Conservation (phyloP, 2,797 vertebrate genomes). For the Enteromius viviparus region DNA sequence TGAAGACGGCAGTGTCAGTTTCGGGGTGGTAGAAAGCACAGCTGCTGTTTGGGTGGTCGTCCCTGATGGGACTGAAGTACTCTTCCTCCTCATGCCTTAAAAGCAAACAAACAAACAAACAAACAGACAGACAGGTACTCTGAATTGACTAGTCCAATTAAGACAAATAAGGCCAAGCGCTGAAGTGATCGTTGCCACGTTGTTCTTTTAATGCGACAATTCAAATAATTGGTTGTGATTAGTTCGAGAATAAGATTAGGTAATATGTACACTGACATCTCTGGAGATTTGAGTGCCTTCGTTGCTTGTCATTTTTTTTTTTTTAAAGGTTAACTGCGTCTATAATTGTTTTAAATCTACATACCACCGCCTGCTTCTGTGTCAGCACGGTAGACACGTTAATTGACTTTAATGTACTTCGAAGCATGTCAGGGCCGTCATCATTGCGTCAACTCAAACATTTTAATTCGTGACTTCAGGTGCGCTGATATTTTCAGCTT, state of each 20-base stretch:
- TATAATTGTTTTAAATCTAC: slow-evolving; percentile 37
- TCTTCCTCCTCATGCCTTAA: slow-evolving; percentile 24
- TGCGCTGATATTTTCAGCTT: slow-evolving; percentile 10
- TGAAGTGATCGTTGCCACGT: not conserved
- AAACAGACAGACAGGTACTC: slow-evolving; percentile 18
- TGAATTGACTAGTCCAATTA: slow-evolving; percentile 1
- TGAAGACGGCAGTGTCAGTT: slow-evolving; percentile 35
- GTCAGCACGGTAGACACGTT: slow-evolving; percentile 42
- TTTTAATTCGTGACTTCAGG: slow-evolving; percentile 32
- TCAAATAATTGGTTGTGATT: slow-evolving; percentile 25
- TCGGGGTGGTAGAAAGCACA: slow-evolving; percentile 49
- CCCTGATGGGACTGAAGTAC: slow-evolving; percentile 11
- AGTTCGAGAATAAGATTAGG: not conserved
- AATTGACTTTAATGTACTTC: slow-evolving; percentile 55
- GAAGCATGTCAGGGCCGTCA: slow-evolving; percentile 43
- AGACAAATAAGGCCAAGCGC: not conserved
- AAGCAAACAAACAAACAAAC: slow-evolving; percentile 34
- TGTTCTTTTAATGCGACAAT: not conserved
- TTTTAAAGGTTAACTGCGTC: slow-evolving; percentile 38
- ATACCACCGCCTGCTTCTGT: slow-evolving; percentile 2
- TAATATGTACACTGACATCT: slow-evolving; percentile 28
- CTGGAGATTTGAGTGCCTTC: slow-evolving; percentile 15
- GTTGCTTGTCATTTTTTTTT: not conserved
- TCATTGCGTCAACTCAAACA: slow-evolving; percentile 46
- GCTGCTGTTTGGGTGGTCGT: slow-evolving; percentile 56